Evolutionary conservation across 53 echinoderm and acorn worm genomes (phyloP), one percentile per base, ranked within the genome.

Genomic region (Zoroaster sp.): DNA sequence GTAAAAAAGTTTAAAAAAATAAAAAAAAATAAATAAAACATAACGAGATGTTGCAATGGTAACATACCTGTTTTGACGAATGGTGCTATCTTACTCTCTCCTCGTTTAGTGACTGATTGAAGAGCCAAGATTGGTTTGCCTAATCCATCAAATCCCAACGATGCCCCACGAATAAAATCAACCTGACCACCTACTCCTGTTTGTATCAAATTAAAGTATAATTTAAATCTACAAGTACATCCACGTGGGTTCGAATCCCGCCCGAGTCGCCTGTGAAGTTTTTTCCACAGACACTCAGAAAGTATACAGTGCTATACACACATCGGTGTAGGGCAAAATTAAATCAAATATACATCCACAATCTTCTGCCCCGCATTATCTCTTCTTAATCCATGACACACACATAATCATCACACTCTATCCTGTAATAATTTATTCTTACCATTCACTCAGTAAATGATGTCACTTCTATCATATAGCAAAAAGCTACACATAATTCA

Each of bases 141-240:
- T 9, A 72, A 38, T 3, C 87, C 87, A 74, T 87, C 87, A 8
- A 51, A 73, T 34, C 87, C 87, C 3, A 87, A 49, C 14, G 87
- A 37, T 21, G 87, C 87, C 18, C 87, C 87, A 20, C 87, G 46
- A 33, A 87, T 87, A 20, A 87, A 87, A 41, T 87, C 87, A 13
- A 87, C 74, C 21, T 87, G 87, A 0, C 87, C 87, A 18, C 87
- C 87, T n/a, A 87, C 87, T 49, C 87, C 87, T 87, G 38, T 20
- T 13, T 2, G 11, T 35, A 37, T 70, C 17, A 47, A 47, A 10
- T 47, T 14, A 47, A 10, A 47, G 14, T 47, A 47, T n/a, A 15
- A 65, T 65, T 65, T 65, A 65, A 65, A 28, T 44, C 45, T 44
- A 0, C n/a, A n/a, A n/a, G 21, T 20, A 4, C 5, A 1, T 21